phyloP scores from a whole-genome alignment of 2,113 vertebrate species.

The Gadus macrocephalus region DNA sequence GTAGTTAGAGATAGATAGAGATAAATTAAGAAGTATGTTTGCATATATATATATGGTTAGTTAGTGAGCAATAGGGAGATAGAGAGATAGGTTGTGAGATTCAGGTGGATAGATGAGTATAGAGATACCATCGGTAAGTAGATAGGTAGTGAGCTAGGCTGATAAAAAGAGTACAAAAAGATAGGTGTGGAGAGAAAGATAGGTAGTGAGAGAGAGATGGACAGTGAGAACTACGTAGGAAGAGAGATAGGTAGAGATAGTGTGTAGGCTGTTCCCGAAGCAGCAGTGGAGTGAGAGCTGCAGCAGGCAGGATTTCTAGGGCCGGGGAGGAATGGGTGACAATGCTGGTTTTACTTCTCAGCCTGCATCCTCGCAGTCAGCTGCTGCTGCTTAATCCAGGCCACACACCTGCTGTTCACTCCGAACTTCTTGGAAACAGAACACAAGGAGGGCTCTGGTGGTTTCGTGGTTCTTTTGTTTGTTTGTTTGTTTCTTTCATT shows the following conservation, averaged over 20 bases:
- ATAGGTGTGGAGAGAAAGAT: neutral
- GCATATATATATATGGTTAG: too few relatives aligned
- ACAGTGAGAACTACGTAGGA: neutral
- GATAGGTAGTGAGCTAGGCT: neutral
- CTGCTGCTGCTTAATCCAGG: constrained; percentile 51
- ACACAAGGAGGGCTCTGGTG: too few relatives aligned
- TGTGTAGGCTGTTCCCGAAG: constrained; percentile 19
- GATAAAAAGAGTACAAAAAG: neutral
- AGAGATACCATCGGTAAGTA: neutral
- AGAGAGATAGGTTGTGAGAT: neutral
- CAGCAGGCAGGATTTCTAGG: constrained; percentile 32
- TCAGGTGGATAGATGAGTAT: too few relatives aligned
- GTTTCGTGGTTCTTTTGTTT: too few relatives aligned
- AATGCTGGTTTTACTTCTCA: constrained; percentile 47
- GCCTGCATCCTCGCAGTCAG: constrained; percentile 36
- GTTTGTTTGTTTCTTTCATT: too few relatives aligned
- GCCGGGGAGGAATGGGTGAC: constrained; percentile 42
- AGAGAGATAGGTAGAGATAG: constrained; percentile 8
- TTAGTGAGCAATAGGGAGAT: neutral
- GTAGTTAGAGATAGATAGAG: too few relatives aligned
- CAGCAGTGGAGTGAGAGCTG: constrained; percentile 32
- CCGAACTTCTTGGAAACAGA: neutral
- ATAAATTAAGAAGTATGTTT: too few relatives aligned
- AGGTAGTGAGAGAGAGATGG: constrained; percentile 4
- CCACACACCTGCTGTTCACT: constrained; percentile 33